A percentile compares a stretch with the other conserved stretches of the same genome.
phyloP scores from a whole-genome alignment of 2,113 vertebrate species.

The Pseudopodoces humilis region DNA sequence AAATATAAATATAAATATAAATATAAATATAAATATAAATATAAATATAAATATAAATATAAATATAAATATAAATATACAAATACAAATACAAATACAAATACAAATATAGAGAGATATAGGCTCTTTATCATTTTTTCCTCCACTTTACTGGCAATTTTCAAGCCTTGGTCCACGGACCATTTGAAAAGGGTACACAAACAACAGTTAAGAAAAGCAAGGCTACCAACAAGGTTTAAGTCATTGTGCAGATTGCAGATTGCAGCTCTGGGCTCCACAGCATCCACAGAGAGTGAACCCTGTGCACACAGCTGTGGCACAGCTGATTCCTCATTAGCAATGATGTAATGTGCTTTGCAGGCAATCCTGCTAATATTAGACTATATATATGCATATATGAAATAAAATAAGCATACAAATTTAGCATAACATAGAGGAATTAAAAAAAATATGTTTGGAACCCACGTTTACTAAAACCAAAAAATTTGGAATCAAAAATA shows the following conservation, averaged over 20 bases:
- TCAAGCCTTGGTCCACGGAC: fast-evolving
- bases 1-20: too few species aligned
- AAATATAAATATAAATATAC: neutral
- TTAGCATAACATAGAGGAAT: neutral
- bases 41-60: too few species aligned
- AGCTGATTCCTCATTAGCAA: fast-evolving
- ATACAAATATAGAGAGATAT: neutral
- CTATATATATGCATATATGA: neutral
- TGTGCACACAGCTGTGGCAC: fast-evolving
- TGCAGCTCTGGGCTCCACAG: neutral
- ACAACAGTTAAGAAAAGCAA: neutral
- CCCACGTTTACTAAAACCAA: neutral
- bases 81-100: fast-evolving
- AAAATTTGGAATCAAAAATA: neutral
- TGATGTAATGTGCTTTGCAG: neutral
- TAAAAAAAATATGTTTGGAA: neutral
- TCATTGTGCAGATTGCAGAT: fast-evolving
- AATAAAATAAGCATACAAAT: fast-evolving
- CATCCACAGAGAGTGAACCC: neutral
- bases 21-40: too few species aligned
- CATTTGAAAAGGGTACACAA: neutral
- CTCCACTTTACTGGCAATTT: fast-evolving
- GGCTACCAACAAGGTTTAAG: neutral
- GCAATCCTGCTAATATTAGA: neutral
- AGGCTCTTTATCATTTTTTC: fast-evolving